Conservation (phyloP, 2,888 invertebrate species). For the Troilus luridus region DNA sequence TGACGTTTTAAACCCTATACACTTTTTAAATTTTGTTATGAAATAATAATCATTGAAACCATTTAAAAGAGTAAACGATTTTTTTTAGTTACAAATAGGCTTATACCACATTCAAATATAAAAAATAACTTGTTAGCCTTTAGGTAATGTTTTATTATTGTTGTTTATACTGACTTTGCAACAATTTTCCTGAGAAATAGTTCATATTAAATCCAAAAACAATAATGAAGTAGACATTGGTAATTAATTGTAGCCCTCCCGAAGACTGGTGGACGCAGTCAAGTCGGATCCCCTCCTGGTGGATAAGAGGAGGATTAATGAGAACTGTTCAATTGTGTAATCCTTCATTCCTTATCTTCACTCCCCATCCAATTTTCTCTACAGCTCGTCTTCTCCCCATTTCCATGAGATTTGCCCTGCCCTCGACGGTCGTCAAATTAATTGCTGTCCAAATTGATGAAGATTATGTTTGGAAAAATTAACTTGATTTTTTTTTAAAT, state of each 20-base stretch:
- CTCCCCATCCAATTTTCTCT: slow-evolving; percentile 6
- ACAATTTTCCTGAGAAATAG: neutral
- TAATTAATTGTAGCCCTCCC: neutral
- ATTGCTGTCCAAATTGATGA: neutral
- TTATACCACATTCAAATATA: too few relatives aligned
- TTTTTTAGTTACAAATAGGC: too few relatives aligned
- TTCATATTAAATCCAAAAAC: neutral
- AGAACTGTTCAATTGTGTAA: slow-evolving; percentile 27
- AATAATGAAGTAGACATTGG: neutral
- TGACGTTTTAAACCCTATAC: too few relatives aligned
- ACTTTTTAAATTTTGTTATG: too few relatives aligned
- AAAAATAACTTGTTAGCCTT: too few relatives aligned
- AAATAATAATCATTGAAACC: too few relatives aligned
- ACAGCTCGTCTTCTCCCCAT: neutral
- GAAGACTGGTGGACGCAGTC: neutral
- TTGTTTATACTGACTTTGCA: neutral
- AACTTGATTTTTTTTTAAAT: neutral
- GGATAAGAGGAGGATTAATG: slow-evolving; percentile 8
- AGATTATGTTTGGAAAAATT: neutral
- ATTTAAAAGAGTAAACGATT: too few relatives aligned
- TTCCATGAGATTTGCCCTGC: neutral
- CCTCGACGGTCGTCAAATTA: neutral
- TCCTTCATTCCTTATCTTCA: slow-evolving; percentile 35
- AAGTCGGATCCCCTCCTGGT: neutral
- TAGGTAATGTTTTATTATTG: neutral